phyloP scores from a whole-genome alignment of 2,113 vertebrate species.

The Mystacornis crossleyi region DNA sequence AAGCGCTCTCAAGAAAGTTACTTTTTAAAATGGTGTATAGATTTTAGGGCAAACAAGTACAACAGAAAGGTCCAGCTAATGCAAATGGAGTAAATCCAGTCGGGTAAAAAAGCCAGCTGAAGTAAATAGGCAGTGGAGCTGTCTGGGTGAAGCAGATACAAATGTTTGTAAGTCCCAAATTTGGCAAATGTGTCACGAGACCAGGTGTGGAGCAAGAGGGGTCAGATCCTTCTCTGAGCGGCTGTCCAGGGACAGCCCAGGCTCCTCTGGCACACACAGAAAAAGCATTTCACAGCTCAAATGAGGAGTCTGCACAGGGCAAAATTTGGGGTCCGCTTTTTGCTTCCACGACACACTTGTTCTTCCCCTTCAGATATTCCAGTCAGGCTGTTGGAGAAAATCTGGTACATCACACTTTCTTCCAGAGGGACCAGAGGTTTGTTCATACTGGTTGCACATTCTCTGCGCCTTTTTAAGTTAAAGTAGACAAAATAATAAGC shows the following conservation, averaged over 20 bases:
- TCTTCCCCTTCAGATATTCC: background rate
- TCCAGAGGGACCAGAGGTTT: background rate
- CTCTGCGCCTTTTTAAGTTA: background rate
- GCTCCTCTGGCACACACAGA: background rate
- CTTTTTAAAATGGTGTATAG: background rate
- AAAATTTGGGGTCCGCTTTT: background rate
- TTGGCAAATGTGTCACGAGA: background rate
- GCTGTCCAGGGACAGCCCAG: background rate
- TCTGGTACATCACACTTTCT: background rate
- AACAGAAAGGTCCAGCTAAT: background rate
- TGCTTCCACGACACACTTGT: background rate
- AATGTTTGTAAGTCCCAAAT: background rate
- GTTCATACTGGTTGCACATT: background rate
- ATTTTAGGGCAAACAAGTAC: background rate
- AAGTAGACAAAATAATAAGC: background rate
- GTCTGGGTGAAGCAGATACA: background rate
- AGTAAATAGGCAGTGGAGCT: background rate
- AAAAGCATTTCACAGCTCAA: background rate
- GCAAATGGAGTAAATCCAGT: background rate
- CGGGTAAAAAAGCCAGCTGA: background rate
- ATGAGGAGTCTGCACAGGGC: background rate
- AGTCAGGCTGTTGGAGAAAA: background rate
- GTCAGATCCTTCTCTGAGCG: background rate
- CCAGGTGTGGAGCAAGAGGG: background rate
- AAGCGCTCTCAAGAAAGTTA: background rate